Base-by-base conservation (phyloP, 2,797 vertebrate species). In the Potorous gilbertii region DNA sequence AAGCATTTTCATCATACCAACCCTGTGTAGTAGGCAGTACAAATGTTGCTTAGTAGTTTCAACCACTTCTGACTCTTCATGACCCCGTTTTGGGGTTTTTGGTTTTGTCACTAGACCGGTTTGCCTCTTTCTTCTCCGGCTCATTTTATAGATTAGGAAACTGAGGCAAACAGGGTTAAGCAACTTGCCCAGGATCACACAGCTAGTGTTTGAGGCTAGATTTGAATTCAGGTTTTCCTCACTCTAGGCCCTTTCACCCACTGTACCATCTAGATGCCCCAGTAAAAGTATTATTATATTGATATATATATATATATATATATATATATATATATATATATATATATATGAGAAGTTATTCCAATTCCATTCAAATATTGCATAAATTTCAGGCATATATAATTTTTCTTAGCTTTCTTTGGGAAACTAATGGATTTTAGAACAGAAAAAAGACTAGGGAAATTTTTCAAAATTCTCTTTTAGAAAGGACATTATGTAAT, bases 371-470 rank as follows among this genome's bases (percentile, higher is more conserved):
- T 94, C 90, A 93, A 74, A 93, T 54, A 52, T 87, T 52, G 56
- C 57, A 91, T 3, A 66, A 28, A 90, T 94, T 93, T 56, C 89
- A 91, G 9, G 34, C 93, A 90, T 90, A 81, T 91, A 81, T 93
- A 95, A 92, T 56, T 52, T 90, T 90, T 11, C 21, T 81, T 1
- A 87, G 27, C 10, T 46, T 90, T 55, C 52, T 55, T 90, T 34
- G 52, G 34, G 40, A 55, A 55, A 90, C 12, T 52, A 55, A 90
- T 90, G 18, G 90, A 55, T 90, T 90, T 5, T 55, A 54, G 90
- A n/a, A n/a, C 3, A 21, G 90, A 90, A 55, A 74, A 81, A 87
- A 50, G 74, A 87, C 13, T 11, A 81, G 40, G 74, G 21, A 50
- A 87, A 27, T 10, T 27, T 27, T 87, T 46, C 16, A 81, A 46